These are phyloP conservation scores for Orthosia gracilis DNA, from an alignment of 2,888 invertebrate genomes.

Conservation along the genomic window DNA sequence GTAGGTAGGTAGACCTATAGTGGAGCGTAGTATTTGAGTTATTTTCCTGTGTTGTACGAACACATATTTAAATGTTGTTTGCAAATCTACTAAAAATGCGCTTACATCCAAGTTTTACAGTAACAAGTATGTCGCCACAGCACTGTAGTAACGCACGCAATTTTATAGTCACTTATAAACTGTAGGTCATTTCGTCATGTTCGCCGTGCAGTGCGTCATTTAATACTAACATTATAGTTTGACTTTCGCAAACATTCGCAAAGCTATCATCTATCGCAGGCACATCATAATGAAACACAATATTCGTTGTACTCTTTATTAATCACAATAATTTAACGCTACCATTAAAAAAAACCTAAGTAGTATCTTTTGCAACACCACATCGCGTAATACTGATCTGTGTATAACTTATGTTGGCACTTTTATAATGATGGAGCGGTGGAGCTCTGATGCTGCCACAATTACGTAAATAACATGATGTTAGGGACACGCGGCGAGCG, in stretches of 20 bases:
- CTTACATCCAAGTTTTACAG: constrained; percentile 33
- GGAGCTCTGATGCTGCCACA: constrained; percentile 33
- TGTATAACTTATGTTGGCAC: constrained; percentile 81
- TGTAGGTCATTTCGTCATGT: constrained; percentile 59
- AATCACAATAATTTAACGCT: constrained; percentile 69
- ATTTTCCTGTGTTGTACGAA: constrained; percentile 3
- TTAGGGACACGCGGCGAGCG: constrained; percentile 6
- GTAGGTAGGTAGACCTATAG: constrained; percentile 1
- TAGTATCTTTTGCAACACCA: constrained; percentile 62
- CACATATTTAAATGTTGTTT: constrained; percentile 17
- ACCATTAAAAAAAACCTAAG: constrained; percentile 58
- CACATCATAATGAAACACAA: constrained; percentile 60
- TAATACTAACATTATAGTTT: constrained; percentile 26
- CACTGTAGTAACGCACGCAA: constrained; percentile 49
- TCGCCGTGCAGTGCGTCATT: constrained; percentile 66
- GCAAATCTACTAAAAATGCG: constrained; percentile 25
- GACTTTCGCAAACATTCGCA: constrained; percentile 54
- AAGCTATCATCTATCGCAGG: neutral
- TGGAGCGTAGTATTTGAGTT: neutral
- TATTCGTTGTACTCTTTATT: constrained; percentile 68
- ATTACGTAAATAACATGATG: constrained; percentile 17
- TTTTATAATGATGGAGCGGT: constrained; percentile 67
- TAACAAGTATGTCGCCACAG: constrained; percentile 53
- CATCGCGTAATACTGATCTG: constrained; percentile 81
- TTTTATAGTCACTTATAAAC: constrained; percentile 49